A percentile compares a stretch with the other conserved stretches of the same genome.
phyloP scores from a whole-genome alignment of 1,140 invertebrate species.

The Zaprionus tsacasi region DNA sequence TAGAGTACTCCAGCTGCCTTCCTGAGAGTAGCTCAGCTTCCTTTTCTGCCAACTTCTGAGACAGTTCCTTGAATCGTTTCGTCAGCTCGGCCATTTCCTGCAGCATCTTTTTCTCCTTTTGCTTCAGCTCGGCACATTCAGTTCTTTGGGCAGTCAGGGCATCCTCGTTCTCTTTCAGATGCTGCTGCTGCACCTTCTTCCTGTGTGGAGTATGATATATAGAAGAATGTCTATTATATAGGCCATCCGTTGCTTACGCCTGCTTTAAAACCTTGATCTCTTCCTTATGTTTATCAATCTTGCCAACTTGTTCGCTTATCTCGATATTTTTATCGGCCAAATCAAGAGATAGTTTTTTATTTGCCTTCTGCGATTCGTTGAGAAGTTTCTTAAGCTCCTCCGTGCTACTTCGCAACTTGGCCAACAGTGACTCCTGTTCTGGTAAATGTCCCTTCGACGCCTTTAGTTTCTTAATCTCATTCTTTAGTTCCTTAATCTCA shows the following conservation, averaged over 20 bases:
- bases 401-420: not conserved
- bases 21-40: not conserved
- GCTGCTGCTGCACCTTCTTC: constrained; percentile 4
- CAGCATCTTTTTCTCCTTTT: not conserved
- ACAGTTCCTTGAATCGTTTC: not conserved
- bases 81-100: not conserved
- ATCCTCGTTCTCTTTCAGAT: constrained; percentile 9
- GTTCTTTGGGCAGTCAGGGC: not conserved
- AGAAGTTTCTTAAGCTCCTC: not conserved
- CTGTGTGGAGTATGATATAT: not conserved
- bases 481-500: no score
- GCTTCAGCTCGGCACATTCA: not conserved
- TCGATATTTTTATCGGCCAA: constrained; percentile 20
- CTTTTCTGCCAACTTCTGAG: not conserved
- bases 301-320: not conserved
- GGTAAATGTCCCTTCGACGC: not conserved
- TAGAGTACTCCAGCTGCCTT: not conserved
- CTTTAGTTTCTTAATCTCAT: not conserved
- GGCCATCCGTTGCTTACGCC: constrained; percentile 26
- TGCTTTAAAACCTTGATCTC: constrained; percentile 15
- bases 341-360: not conserved
- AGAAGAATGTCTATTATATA: not conserved
- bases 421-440: not conserved
- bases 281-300: not conserved
- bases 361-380: not conserved